Evolutionary conservation across 2,888 invertebrate species (phyloP).

Genomic region (Hypena proboscidalis): DNA sequence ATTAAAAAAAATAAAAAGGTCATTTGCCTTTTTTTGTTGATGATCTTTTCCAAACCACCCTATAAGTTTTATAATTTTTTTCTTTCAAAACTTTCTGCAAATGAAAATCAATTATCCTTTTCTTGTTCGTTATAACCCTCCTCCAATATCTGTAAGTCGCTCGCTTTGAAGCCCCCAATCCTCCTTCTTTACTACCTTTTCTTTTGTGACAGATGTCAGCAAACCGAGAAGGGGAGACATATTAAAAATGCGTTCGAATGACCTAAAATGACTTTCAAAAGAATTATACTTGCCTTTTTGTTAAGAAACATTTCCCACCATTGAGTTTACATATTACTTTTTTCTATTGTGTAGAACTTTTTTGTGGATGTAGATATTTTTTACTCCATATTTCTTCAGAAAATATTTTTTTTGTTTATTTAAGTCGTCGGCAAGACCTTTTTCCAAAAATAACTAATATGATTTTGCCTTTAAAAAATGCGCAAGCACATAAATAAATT

Average conservation of each 20-base stretch:
- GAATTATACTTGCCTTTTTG: slow-evolving; percentile 39
- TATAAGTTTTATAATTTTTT: not conserved
- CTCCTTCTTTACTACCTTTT: slow-evolving; percentile 54
- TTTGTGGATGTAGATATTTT: too few relatives aligned
- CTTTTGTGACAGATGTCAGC: slow-evolving; percentile 68
- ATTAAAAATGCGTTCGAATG: slow-evolving; percentile 70
- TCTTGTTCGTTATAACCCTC: slow-evolving; percentile 3
- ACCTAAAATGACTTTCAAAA: slow-evolving; percentile 51
- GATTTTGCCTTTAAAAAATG: too few relatives aligned
- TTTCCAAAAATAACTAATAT: too few relatives aligned
- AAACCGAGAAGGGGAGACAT: slow-evolving; percentile 60
- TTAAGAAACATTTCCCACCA: slow-evolving; percentile 23
- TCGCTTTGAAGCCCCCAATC: slow-evolving; percentile 38
- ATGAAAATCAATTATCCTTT: slow-evolving; percentile 17
- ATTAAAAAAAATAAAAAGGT: too few relatives aligned
- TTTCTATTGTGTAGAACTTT: too few relatives aligned
- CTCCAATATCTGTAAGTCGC: slow-evolving; percentile 22
- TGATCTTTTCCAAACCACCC: not conserved
- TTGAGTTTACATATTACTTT: slow-evolving; percentile 35
- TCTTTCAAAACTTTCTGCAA: too few relatives aligned
- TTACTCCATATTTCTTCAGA: too few relatives aligned
- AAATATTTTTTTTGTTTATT: too few relatives aligned
- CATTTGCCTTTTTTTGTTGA: too few relatives aligned
- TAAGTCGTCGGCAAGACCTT: too few relatives aligned
- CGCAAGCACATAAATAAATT: too few relatives aligned